A percentile compares a stretch with the other conserved stretches of the same genome.
Evolutionary conservation across 2,113 vertebrate genomes (phyloP).

Genomic region (Rhadina sibilatrix): DNA sequence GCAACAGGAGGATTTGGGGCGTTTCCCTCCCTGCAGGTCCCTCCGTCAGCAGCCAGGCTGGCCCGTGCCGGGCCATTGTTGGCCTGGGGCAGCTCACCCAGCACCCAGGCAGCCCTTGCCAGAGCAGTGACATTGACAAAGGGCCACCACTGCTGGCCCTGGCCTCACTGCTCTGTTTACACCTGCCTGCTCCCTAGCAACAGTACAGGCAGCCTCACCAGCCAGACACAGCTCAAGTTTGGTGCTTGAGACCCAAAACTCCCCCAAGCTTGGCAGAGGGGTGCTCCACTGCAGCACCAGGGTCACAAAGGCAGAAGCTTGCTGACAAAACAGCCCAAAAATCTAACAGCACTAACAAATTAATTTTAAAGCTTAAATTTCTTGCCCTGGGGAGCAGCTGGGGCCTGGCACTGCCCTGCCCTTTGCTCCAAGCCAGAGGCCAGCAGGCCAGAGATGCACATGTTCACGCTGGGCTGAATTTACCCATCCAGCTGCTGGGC

Average conservation of each 20-base stretch:
- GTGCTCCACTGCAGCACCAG: not conserved
- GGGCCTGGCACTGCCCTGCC: not conserved
- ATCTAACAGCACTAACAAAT: not conserved
- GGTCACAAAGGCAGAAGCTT: not conserved
- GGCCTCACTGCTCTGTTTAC: not conserved
- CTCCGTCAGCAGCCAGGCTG: not conserved
- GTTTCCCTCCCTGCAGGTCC: not conserved
- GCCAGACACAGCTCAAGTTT: not conserved
- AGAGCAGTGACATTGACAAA: not conserved
- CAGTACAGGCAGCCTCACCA: not conserved
- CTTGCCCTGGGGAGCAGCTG: not conserved
- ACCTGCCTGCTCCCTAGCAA: not conserved
- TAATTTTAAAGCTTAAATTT: not conserved
- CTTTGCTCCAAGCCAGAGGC: fast-evolving
- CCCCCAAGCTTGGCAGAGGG: no score
- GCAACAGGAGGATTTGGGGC: not conserved
- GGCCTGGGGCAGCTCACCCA: not conserved
- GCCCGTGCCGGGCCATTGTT: fast-evolving
- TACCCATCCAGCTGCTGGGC: not conserved
- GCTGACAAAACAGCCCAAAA: not conserved
- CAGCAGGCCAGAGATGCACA: not conserved
- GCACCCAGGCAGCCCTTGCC: fast-evolving
- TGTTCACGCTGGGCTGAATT: not conserved
- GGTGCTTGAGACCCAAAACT: not conserved
- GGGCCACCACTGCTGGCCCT: not conserved